Conservation (phyloP, 1,140 invertebrate genomes). For the Teleogryllus occipitalis region DNA sequence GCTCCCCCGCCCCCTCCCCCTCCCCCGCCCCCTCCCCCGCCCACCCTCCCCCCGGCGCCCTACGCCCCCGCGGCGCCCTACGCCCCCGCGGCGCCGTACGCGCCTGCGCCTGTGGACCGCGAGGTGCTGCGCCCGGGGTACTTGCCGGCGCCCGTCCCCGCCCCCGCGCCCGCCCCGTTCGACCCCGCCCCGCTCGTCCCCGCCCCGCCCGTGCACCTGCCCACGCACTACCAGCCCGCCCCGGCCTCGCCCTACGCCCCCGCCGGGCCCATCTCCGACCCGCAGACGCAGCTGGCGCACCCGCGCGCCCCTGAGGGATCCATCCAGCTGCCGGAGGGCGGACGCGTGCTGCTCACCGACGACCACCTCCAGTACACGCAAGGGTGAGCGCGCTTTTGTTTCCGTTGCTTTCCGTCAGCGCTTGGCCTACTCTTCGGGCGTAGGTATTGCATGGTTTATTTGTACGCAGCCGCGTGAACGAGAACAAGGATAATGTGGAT, state of each 20-base stretch:
- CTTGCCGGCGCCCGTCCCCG: not conserved
- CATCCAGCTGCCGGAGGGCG: too few relatives aligned
- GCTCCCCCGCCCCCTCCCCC: not conserved
- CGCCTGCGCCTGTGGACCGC: not conserved
- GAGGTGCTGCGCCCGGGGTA: not conserved
- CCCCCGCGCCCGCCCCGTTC: not conserved
- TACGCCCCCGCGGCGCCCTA: not conserved
- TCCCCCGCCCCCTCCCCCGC: not conserved
- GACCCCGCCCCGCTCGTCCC: not conserved
- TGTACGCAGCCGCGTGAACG: too few relatives aligned
- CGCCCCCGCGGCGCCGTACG: not conserved
- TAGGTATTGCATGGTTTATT: too few relatives aligned
- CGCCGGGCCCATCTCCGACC: not conserved
- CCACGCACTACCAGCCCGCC: not conserved
- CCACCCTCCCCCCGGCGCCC: not conserved
- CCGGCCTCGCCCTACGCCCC: not conserved
- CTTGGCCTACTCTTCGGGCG: too few relatives aligned
- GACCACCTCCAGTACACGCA: too few relatives aligned
- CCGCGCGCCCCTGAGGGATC: not conserved
- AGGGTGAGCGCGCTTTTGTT: too few relatives aligned
- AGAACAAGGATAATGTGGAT: too few relatives aligned
- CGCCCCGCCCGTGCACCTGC: not conserved
- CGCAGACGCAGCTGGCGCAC: not conserved
- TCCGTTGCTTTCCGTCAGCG: too few relatives aligned
- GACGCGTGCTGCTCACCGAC: too few relatives aligned